phyloP scores from a whole-genome alignment of 2,888 invertebrate species.

The Drosophila formosana region DNA sequence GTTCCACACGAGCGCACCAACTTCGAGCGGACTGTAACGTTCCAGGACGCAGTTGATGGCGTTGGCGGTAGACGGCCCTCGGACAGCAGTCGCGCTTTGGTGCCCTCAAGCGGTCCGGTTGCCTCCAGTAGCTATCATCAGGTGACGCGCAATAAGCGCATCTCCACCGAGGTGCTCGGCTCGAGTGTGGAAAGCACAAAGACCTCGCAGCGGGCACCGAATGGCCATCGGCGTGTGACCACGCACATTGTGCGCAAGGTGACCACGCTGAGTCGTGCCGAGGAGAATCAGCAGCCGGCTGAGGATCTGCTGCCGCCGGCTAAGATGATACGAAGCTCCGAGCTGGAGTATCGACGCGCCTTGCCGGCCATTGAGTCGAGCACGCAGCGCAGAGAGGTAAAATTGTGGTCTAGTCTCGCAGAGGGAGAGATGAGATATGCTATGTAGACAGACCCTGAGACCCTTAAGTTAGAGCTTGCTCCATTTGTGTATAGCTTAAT shows the following conservation, averaged over 20 bases:
- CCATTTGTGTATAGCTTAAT: not conserved
- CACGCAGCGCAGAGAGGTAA: slow-evolving; percentile 92
- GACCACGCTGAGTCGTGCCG: slow-evolving; percentile 94
- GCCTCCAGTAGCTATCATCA: slow-evolving; percentile 87
- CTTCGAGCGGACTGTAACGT: slow-evolving; percentile 85
- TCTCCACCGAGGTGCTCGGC: slow-evolving; percentile 94
- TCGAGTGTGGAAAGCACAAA: slow-evolving; percentile 94
- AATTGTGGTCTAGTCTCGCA: not conserved
- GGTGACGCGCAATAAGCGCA: slow-evolving; percentile 92
- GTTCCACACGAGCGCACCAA: slow-evolving; percentile 83
- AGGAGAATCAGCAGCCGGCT: slow-evolving; percentile 89
- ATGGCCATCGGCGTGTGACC: slow-evolving; percentile 93
- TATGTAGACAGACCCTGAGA: not conserved
- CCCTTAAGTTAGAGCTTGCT: slow-evolving; percentile 5
- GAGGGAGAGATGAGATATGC: not conserved
- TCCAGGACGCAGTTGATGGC: slow-evolving; percentile 68
- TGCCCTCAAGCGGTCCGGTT: slow-evolving; percentile 45
- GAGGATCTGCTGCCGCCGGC: slow-evolving; percentile 88
- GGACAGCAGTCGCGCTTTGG: slow-evolving; percentile 75
- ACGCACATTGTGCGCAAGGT: slow-evolving; percentile 95
- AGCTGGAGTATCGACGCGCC: slow-evolving; percentile 85
- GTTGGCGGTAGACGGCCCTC: slow-evolving; percentile 59
- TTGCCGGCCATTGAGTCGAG: slow-evolving; percentile 86
- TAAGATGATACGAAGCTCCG: slow-evolving; percentile 86
- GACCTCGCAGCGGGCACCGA: slow-evolving; percentile 91